Evolutionary conservation across 2,113 vertebrate genomes (phyloP), one percentile per base, ranked within the genome.

Genomic region (Peromyscus californicus): DNA sequence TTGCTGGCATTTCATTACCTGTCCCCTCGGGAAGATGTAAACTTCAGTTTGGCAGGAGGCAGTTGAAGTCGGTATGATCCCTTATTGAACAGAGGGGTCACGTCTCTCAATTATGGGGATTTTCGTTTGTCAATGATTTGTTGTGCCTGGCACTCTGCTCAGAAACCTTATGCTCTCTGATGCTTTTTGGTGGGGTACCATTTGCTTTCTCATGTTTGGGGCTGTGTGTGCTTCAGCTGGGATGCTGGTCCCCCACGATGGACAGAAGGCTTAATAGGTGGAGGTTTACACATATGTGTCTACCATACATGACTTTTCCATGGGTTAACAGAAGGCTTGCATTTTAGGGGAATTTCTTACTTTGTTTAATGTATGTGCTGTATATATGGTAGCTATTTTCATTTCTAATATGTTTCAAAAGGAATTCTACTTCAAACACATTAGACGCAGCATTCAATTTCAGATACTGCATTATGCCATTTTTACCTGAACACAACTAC

Each of bases 131-230:
- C 76, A 72, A 76, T 90, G 39, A 86, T 63, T 74, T 36, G 80
- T 19, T 87, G 91, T 70, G 89, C 13, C 45, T 93, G 90, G 65
- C 91, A 63, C 79, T 87, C 59, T 94, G 51, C 90, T 93, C n/a
- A 67, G 91, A 95, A 96, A 89, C 76, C 95, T 97, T 33, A 75
- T n/a, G 92, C 97, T 97, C 94, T 95, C 54, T 51, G 89, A 59
- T n/a, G 79, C 57, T 86, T 96, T 92, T 94, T 31, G 94, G 94
- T 72, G 94, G 80, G 88, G 72, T 61, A 92, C 94, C 96, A 95
- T 94, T 96, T 96, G 93, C 76, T 95, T 94, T 69, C 89, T 97
- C 91, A 92, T 93, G 96, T 97, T 80, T 96, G 85, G 72, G 13
- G 76, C 90, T 95, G 0, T 74, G 21, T 84, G 75, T 89, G 87